phyloP scores from a whole-genome alignment of 1,140 invertebrate species.

The Prorops nasuta region DNA sequence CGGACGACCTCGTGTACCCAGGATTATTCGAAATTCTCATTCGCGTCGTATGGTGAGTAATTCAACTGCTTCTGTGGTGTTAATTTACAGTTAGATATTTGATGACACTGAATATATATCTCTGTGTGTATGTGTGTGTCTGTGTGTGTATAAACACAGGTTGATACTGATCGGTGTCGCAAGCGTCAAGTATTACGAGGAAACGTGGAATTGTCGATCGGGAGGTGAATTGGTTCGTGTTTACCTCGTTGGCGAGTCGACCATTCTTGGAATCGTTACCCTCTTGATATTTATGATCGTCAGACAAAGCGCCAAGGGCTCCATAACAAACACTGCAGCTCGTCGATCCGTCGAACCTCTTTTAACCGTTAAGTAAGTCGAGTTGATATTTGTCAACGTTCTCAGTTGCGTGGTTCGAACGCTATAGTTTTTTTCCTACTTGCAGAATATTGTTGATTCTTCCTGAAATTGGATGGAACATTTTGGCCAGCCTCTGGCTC shows the following conservation, averaged over 20 bases:
- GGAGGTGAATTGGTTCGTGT: conserved; percentile 68
- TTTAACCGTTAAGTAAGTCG: conserved; percentile 65
- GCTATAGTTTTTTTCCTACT: background rate
- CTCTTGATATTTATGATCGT: conserved; percentile 66
- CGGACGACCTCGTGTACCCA: conserved; percentile 77
- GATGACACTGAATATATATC: no score
- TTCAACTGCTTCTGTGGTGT: background rate
- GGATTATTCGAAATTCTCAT: conserved; percentile 74
- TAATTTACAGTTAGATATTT: no score
- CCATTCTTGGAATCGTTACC: conserved; percentile 62
- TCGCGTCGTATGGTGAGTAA: conserved; percentile 67
- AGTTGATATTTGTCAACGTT: background rate
- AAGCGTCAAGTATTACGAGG: conserved; percentile 63
- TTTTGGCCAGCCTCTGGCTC: conserved; percentile 79
- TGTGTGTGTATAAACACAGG: no score
- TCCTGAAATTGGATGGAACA: conserved; percentile 75
- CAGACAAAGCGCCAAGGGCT: conserved; percentile 68
- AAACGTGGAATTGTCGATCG: conserved; percentile 62
- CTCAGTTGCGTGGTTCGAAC: no score
- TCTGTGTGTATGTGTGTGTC: no score
- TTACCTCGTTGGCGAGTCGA: conserved; percentile 66
- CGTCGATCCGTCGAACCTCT: conserved; percentile 66
- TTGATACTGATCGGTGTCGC: conserved; percentile 65
- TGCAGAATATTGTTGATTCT: conserved; percentile 71
- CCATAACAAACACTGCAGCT: conserved; percentile 68